These are phyloP conservation scores for Eurosta solidaginis DNA, from an alignment of 1,140 invertebrate species.

Conservation along the genomic window DNA sequence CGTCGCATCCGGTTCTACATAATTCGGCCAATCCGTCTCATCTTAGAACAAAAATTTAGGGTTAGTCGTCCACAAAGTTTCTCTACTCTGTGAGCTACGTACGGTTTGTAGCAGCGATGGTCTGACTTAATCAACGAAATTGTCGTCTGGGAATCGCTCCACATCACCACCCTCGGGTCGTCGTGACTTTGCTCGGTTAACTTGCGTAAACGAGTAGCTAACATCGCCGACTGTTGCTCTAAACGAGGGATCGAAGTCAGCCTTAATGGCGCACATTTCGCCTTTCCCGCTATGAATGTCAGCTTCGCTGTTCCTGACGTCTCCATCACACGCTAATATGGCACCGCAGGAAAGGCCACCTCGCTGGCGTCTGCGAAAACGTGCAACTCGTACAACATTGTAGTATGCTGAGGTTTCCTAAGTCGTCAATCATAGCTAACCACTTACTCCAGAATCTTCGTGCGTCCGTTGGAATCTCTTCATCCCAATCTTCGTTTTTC, in stretches of 20 bases:
- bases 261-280: constrained; percentile 24
- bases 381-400: background rate
- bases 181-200: background rate
- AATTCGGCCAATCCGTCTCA: no score
- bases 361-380: constrained; percentile 22
- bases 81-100: constrained; percentile 37
- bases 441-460: background rate
- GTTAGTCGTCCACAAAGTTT: background rate
- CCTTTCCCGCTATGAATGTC: background rate
- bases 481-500: background rate
- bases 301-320: background rate
- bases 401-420: background rate
- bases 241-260: background rate
- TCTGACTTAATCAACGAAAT: constrained; percentile 29
- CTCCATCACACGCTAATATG: background rate
- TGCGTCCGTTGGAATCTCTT: background rate
- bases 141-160: no score
- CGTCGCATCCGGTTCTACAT: no score
- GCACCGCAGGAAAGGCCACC: background rate
- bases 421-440: background rate
- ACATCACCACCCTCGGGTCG: background rate
- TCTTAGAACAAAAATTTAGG: no score
- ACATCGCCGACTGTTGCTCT: constrained; percentile 26
- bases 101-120: constrained; percentile 34
- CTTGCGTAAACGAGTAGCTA: background rate